Base-by-base conservation (phyloP, 2,888 invertebrate genomes). In the Gymnocheta viridis region DNA sequence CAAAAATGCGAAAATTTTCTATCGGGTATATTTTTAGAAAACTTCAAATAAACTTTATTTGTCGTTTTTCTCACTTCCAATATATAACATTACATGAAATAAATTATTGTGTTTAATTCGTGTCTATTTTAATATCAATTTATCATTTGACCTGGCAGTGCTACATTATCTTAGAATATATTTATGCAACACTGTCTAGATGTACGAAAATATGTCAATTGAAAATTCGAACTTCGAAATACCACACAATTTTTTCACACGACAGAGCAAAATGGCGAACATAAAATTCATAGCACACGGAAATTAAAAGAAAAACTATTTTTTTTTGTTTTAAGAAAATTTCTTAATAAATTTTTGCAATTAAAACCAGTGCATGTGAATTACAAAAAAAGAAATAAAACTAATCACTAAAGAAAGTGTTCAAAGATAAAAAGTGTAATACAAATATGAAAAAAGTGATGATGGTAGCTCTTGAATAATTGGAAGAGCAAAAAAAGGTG, bases 211-310 rank as follows among this genome's bases (percentile, higher is more conserved):
- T 66, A 82, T 85, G 78, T 85, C 85, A 85, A 79, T 82, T 27
- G 22, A 70, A 60, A 72, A 44, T 64, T 85, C 79, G 82, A 79
- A 41, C 22, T 82, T 85, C 85, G 85, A 85, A 79, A 70, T 81
- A 84, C 82, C 82, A 77, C 77, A 85, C 81, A 82, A 80, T 77
- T 79, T 85, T 86, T 86, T 86, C 77, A 79, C 78, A 78, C 80
- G 80, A 81, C 72, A 69, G 78, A 82, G 81, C 85, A 87, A 86
- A 85, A 87, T 87, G 87, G 87, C 86, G 86, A 86, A 85, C 67
- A 69, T 79, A 80, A 82, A 78, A 80, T 80, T 84, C 74, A 82
- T 86, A 70, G 83, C 77, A 85, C 73, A 85, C 80, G 83, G 86
- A 86, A 85, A 83, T 70, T 82, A 82, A 86, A 80, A 44, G 60